phyloP scores from a whole-genome alignment of 2,888 invertebrate species.

The Melitaea athalia region DNA sequence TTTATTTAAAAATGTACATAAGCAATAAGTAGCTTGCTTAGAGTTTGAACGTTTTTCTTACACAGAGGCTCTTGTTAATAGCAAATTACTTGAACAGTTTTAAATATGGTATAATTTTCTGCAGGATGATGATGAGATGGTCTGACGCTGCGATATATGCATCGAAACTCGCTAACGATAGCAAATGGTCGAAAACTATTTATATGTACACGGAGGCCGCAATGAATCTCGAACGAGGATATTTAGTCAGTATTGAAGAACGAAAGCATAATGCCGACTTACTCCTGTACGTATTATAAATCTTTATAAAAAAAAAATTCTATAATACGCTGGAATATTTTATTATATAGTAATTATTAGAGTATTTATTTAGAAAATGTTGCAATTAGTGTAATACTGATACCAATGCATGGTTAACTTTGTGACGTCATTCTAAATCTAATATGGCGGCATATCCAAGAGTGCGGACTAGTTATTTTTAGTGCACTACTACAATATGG shows the following conservation, averaged over 20 bases:
- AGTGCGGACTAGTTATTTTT: too few species aligned
- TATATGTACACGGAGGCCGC: slow-evolving; percentile 95
- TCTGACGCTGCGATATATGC: slow-evolving; percentile 88
- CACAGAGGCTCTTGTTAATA: not conserved
- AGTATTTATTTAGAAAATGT: too few species aligned
- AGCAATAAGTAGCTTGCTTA: too few species aligned
- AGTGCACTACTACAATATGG: too few species aligned
- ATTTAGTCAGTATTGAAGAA: slow-evolving; percentile 68
- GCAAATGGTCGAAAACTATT: slow-evolving; percentile 95
- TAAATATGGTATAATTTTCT: not conserved
- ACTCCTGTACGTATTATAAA: slow-evolving; percentile 83
- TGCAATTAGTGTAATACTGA: too few species aligned
- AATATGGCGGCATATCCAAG: too few species aligned
- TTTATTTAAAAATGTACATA: too few species aligned
- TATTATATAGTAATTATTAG: too few species aligned
- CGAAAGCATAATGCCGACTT: slow-evolving; percentile 83
- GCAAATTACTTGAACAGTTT: not conserved
- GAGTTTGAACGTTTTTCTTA: not conserved
- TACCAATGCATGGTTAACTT: too few species aligned
- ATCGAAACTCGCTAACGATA: slow-evolving; percentile 86
- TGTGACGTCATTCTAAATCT: too few species aligned
- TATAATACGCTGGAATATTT: too few species aligned
- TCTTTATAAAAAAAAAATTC: too few species aligned
- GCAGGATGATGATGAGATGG: slow-evolving; percentile 88
- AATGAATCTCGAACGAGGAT: slow-evolving; percentile 88